Evolutionary conservation across 1,140 invertebrate species (phyloP).

Genomic region (Caenorhabditis brenneri): DNA sequence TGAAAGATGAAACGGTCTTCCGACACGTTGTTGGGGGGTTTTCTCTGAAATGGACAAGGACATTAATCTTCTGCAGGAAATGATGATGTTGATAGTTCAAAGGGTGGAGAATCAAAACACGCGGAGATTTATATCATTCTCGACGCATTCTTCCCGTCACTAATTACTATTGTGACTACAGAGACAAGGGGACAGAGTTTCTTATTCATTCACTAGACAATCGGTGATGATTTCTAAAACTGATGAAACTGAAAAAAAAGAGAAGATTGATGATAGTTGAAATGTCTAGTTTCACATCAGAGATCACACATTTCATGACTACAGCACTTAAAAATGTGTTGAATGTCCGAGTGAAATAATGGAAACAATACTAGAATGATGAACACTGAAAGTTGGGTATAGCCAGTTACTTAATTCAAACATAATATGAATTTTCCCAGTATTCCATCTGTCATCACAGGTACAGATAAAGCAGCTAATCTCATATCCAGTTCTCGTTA

Average conservation of each 20-base stretch:
- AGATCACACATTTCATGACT: background rate
- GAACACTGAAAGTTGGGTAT: too few relatives aligned
- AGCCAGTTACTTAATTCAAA: too few relatives aligned
- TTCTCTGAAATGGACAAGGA: background rate
- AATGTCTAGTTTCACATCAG: background rate
- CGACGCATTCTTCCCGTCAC: background rate
- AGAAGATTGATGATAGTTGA: background rate
- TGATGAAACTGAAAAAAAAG: background rate
- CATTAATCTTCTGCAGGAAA: slow-evolving; percentile 2
- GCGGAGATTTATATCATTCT: background rate
- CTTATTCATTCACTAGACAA: background rate
- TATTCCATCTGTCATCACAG: too few relatives aligned
- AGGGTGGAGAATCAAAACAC: slow-evolving; percentile 19
- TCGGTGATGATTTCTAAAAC: background rate
- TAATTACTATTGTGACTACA: background rate
- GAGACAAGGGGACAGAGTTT: background rate
- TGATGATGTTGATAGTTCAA: slow-evolving; percentile 17
- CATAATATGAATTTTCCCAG: too few relatives aligned
- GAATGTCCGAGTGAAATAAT: too few relatives aligned
- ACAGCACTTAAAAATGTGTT: background rate
- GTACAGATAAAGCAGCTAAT: too few relatives aligned
- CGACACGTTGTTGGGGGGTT: background rate
- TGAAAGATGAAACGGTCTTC: background rate
- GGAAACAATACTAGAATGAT: too few relatives aligned
- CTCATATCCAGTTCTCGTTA: too few relatives aligned